Evolutionary conservation across 2,888 invertebrate species (phyloP).

Genomic region (Penaeus monodon): DNA sequence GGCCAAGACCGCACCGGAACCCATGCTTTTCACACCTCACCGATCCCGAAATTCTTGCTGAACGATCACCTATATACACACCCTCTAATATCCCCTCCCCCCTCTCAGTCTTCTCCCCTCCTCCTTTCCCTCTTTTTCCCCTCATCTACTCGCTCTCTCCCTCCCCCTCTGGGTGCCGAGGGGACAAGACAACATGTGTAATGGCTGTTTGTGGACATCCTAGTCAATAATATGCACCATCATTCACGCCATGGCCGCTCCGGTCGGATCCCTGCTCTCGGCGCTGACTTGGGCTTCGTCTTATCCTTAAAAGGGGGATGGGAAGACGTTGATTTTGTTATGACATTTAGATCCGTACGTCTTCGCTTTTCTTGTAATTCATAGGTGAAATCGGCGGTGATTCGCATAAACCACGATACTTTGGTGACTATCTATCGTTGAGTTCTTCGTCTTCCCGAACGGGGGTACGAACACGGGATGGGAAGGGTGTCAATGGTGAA

Average conservation of each 20-base stretch:
- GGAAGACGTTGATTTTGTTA: background rate
- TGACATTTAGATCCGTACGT: background rate
- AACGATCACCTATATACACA: too few species aligned
- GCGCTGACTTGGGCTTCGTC: conserved; percentile 13
- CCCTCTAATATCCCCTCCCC: background rate
- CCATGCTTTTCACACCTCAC: too few species aligned
- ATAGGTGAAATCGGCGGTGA: too few species aligned
- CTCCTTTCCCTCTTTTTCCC: background rate
- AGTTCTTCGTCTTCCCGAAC: too few species aligned
- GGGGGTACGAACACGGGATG: too few species aligned
- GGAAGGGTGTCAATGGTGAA: too few species aligned
- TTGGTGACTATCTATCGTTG: too few species aligned
- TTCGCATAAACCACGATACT: too few species aligned
- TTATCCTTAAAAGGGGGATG: background rate
- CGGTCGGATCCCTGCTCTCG: background rate
- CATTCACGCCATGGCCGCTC: conserved; percentile 17
- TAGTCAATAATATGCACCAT: conserved; percentile 23
- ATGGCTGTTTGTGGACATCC: conserved; percentile 30
- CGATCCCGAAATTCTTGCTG: too few species aligned
- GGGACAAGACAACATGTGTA: conserved; percentile 28
- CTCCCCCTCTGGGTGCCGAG: conserved; percentile 12
- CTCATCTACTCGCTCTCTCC: background rate
- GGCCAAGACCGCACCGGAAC: too few species aligned
- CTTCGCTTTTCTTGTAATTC: too few species aligned
- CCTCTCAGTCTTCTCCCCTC: background rate